Conservation (phyloP, 2,888 invertebrate genomes). For the Hirtodrosophila alboralis region DNA sequence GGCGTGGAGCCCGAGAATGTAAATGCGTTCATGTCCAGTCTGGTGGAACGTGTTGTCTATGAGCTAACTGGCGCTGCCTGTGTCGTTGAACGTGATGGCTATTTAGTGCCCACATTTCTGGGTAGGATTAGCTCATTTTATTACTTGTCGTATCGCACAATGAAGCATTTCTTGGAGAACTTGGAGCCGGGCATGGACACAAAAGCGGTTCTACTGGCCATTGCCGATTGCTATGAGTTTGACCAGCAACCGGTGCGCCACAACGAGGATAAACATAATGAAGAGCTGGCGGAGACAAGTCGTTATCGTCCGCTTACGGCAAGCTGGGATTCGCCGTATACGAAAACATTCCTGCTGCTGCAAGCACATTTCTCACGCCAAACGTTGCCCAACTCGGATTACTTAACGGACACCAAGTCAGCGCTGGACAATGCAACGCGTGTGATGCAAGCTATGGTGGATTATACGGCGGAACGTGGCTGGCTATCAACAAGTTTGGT, state of each 20-base stretch:
- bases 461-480: conserved; percentile 94
- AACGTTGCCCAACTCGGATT: conserved; percentile 95
- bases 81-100: conserved; percentile 88
- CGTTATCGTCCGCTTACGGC: conserved; percentile 89
- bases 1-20: conserved; percentile 88
- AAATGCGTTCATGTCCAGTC: conserved; percentile 90
- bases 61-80: conserved; percentile 91
- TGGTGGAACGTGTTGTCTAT: conserved; percentile 91
- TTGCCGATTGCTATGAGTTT: conserved; percentile 95
- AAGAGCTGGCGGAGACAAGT: conserved; percentile 92
- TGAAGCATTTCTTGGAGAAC: conserved; percentile 91
- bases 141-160: conserved; percentile 96
- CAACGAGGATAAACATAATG: conserved; percentile 97
- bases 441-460: conserved; percentile 98
- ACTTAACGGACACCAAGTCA: conserved; percentile 97
- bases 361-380: conserved; percentile 97
- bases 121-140: conserved; percentile 98
- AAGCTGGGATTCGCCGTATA: conserved; percentile 94
- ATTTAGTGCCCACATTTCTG: conserved; percentile 88
- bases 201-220: conserved; percentile 90
- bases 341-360: conserved; percentile 96
- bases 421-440: conserved; percentile 98
- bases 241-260: conserved; percentile 97
- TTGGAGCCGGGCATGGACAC: conserved; percentile 88
- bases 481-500: conserved; percentile 93